Base-by-base conservation (phyloP, 2,888 invertebrate genomes). In the Leucophora obtusa region DNA sequence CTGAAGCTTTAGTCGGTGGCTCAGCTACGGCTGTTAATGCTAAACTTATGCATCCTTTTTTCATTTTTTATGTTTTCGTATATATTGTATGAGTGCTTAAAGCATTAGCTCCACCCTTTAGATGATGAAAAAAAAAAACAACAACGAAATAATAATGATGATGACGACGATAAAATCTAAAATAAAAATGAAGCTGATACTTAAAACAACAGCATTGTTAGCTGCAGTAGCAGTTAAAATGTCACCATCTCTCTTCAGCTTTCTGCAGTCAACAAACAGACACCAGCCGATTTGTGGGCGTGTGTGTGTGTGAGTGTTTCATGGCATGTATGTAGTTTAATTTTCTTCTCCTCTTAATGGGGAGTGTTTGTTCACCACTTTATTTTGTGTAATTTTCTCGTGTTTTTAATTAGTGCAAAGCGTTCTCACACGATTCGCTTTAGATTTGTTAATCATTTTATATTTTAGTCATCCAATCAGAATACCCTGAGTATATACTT, bases 81-180 rank as follows among this genome's bases (percentile, higher is more conserved):
- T 60, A 58, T 77, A 50, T 71, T 71, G 18, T 53, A 77, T 66
- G 77, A 77, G 77, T 77, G 66, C 71, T 77, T 60, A 77, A 77
- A 77, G 60, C 71, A 77, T 77, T 77, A 71, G 77, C 77, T 77
- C 77, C 77, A 71, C 77, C 77, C 77, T 77, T 77, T 77, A 66
- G 66, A 66, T 77, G 77, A 60, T 66, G 59, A 50, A 76, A 63
- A 69, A n/a, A 59, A 47, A 50, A 76, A 63, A 69, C 10, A 59
- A 47, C 65, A 66, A 53, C 59, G 77, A 24, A 21, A 21, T 71
- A 51, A 65, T 56, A n/a, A 56, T 14, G 28, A 24, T 56, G 28
- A 28, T 76, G 38, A 76, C 53, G 11, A 35, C 21, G 21, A 51
- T 15, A 66, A 38, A 43, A 62, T 56, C 21, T 21, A 21, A 21